These are phyloP conservation scores for Drosophila ohnishii DNA, from an alignment of 1,140 invertebrate genomes.

Conservation along the genomic window DNA sequence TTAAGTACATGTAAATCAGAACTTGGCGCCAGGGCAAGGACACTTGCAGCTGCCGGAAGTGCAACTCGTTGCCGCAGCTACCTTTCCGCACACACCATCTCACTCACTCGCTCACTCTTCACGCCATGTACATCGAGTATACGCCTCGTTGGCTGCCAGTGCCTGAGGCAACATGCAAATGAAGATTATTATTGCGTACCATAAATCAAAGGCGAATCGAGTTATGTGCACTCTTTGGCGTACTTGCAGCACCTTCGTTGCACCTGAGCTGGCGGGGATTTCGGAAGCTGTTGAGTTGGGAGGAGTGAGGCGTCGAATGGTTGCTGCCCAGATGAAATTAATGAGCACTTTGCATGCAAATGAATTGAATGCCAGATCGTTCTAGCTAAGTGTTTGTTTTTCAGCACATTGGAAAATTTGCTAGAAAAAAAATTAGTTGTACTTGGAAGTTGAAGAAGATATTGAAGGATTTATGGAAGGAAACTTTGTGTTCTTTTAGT, in stretches of 20 bases:
- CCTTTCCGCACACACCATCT: conserved; percentile 1
- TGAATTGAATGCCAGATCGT: conserved; percentile 43
- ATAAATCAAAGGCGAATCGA: conserved; percentile 76
- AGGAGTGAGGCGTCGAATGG: not conserved
- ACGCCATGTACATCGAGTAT: conserved; percentile 43
- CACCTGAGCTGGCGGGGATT: conserved; percentile 17
- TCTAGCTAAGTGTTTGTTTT: conserved; percentile 3
- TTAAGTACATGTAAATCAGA: conserved; percentile 13
- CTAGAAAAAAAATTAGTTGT: not conserved
- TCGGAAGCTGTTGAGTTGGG: conserved; percentile 1
- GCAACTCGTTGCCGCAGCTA: conserved; percentile 56
- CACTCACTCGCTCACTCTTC: conserved; percentile 1
- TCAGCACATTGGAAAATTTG: conserved; percentile 7
- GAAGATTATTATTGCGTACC: conserved; percentile 76
- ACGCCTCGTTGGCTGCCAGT: conserved; percentile 49
- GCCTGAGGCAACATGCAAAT: conserved; percentile 64
- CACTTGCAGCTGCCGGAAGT: conserved; percentile 65
- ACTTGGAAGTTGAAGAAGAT: not conserved
- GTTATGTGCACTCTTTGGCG: conserved; percentile 68
- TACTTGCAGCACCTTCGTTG: conserved; percentile 58
- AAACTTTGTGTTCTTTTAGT: not conserved
- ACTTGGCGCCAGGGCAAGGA: conserved; percentile 26
- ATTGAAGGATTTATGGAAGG: not conserved
- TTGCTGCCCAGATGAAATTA: conserved; percentile 54
- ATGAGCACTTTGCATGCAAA: conserved; percentile 66